These are phyloP conservation scores for Belonocnema kinseyi DNA, from an alignment of 1,140 invertebrate genomes.

Conservation along the genomic window DNA sequence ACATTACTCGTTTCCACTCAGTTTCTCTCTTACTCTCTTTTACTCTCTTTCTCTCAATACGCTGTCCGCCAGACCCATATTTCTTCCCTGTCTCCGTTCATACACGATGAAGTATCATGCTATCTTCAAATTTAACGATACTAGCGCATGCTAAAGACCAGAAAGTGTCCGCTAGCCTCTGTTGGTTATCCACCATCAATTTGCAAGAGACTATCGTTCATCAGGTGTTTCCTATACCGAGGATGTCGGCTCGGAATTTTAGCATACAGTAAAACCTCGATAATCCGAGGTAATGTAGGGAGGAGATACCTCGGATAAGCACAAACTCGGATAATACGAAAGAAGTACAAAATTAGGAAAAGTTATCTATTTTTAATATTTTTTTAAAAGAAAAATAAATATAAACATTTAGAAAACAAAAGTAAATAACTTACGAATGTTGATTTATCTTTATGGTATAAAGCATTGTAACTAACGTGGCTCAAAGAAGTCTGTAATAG, in stretches of 20 bases:
- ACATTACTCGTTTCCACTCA: constrained; percentile 25
- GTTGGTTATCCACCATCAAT: background rate
- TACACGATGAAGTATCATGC: constrained; percentile 1
- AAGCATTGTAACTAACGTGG: too few relatives aligned
- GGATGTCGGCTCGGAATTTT: background rate
- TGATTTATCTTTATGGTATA: too few relatives aligned
- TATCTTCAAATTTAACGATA: constrained; percentile 7
- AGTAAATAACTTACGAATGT: too few relatives aligned
- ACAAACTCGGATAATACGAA: too few relatives aligned
- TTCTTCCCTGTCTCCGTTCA: constrained; percentile 3
- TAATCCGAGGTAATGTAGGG: too few relatives aligned
- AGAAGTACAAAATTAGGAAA: too few relatives aligned
- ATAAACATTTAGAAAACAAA: too few relatives aligned
- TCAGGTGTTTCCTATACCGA: background rate
- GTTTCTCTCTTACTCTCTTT: background rate
- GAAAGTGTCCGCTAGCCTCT: background rate
- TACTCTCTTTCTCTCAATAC: background rate
- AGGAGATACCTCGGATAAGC: too few relatives aligned
- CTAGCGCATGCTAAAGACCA: background rate
- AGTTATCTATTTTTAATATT: too few relatives aligned
- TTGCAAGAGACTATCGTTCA: background rate
- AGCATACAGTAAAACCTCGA: too few relatives aligned
- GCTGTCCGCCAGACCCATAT: constrained; percentile 3
- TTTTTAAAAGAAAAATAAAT: too few relatives aligned
- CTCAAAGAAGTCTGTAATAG: too few relatives aligned